Evolutionary conservation across 2,888 invertebrate genomes (phyloP), one percentile per base, ranked within the genome.

Genomic region (Stegophylla sp.): DNA sequence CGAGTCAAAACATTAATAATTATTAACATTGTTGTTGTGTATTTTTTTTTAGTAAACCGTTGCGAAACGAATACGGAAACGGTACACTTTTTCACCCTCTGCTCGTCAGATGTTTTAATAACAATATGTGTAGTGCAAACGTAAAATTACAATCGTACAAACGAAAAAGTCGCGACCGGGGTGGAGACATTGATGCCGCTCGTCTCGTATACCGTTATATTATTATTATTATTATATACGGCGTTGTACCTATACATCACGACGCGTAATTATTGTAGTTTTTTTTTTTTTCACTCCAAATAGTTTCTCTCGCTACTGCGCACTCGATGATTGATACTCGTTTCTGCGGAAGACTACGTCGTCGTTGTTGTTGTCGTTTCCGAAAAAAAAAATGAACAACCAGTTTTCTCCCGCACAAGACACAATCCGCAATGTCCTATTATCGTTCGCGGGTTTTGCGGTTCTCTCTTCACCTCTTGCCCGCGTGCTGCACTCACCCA

Each of bases 401-500:
- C 75, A 53, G 75, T 76, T 76, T 76, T 76, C 75, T 53, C 34
- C 34, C 51, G 71, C 41, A n/a, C 69, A n/a, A 12, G 4, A n/a
- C 7, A 34, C 63, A 34, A 64, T 75, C 74, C 51, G 34, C 61
- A 72, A 43, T 43, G 28, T 48, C 10, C n/a, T n/a, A n/a, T n/a
- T n/a, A n/a, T n/a, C n/a, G n/a, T n/a, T n/a, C n/a, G n/a, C n/a
- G n/a, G n/a, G n/a, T n/a, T n/a, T n/a, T n/a, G n/a, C 34, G 4
- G 34, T 34, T 34, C 3, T 34, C 34, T 34, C 34, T 34, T 7
- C 7, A 5, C 34, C 7, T 34, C 34, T 34, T 34, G 7, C 34
- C 7, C 34, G n/a, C n/a, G n/a, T n/a, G n/a, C n/a, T n/a, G n/a
- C n/a, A n/a, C n/a, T n/a, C n/a, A n/a, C n/a, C n/a, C n/a, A n/a